Base-by-base conservation (phyloP, 2,888 invertebrate species). In the Chrysodeixis includens region DNA sequence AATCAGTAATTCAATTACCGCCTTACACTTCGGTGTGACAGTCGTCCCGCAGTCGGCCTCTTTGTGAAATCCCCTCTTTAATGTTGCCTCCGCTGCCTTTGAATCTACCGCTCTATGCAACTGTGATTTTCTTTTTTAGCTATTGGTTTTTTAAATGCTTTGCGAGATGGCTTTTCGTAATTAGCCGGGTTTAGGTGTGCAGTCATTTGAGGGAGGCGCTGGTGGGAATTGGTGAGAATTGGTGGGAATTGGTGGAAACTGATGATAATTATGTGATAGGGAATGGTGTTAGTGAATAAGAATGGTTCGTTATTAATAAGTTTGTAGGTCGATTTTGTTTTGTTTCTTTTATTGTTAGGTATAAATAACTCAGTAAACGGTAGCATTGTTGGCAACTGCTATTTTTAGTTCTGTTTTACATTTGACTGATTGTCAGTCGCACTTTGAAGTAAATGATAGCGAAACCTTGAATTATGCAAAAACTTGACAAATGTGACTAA, bases 131-230 rank as follows among this genome's bases (percentile, higher is more conserved):
- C 69, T 74, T 71, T 65, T 61, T 63, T 56, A 67, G 62, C 59
- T 60, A 79, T 80, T 64, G 81, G 78, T 65, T 69, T 69, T 76
- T 70, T 74, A 78, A 78, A 71, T 78, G 62, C 56, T 63, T 18
- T 60, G 73, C 35, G 44, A 78, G 69, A 69, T 78, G 62, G 66
- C 54, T 63, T 66, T 69, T 67, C 44, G 49, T 74, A 72, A 72
- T 57, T 70, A 71, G 73, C 80, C 60, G 18, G 56, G 49, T 60
- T 58, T 51, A 22, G 8, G 26, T 57, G 57, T 40, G 40, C 40
- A 40, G n/a, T 40, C 40, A 60, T 71, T 53, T 54, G 44, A 32
- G 10, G 1, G 26, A 6, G 26, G 26, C 2, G 6, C 26, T 26
- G 26, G 44, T 7, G 6, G 3, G 1, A 26, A 8, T 16, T 56